Evolutionary conservation across 2,797 vertebrate genomes (phyloP), one percentile per base, ranked within the genome.

Genomic region (Ficedula albicollis): DNA sequence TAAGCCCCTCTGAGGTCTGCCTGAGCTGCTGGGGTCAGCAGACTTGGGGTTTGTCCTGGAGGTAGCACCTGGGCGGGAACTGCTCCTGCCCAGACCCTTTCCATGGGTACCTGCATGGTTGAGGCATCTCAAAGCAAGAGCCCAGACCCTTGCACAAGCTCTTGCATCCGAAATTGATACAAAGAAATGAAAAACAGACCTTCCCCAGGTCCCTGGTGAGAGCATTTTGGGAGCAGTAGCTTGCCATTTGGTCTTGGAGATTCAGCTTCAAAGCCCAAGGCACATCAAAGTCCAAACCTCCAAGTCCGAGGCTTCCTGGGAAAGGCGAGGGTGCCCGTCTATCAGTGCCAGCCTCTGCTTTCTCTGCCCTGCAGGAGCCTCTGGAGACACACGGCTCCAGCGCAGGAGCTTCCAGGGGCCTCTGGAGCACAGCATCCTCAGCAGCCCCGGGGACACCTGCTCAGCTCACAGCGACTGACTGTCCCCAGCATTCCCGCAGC

Each of bases 11-110:
- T 43, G 39, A 84, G 66, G 30, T 78, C 66, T 66, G 59, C 59
- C 73, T 39, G 46, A 60, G 63, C 48, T 58, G 41, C 41, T 2
- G 11, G 29, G 32, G 6, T 2, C 13, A 63, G 23, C 10, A 63
- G 78, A 23, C 15, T 20, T 2, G 0, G 25, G 32, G 39, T 64
- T 64, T 0, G 1, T 11, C 23, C 69, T 58, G 69, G 23, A 62
- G 20, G 46, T 22, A 52, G 49, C 58, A 91, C n/a, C 34, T 68
- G 48, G 15, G 10, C 69, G 23, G 39, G 36, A 83, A 29, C 34
- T 80, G 67, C 36, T 38, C 22, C 60, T 80, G 56, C 44, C 88
- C 48, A 75, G 41, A 36, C 15, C n/a, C 51, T 34, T 79, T 92
- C 67, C 26, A 23, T 23, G 8, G 38, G 16, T 26, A 68, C 43